phyloP scores from a whole-genome alignment of 1,140 invertebrate species.

The Bombus sibiricus region DNA sequence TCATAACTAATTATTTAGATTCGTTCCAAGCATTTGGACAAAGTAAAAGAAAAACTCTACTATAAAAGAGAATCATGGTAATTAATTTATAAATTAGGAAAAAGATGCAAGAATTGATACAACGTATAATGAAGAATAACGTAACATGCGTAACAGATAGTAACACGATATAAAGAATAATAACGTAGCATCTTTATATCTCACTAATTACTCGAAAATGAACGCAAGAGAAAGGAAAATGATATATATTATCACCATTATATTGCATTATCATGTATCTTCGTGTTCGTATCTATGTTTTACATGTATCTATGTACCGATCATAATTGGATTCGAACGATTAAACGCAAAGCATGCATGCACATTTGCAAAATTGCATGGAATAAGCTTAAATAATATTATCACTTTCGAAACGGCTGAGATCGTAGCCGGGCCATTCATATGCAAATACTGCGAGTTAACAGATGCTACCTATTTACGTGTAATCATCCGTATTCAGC shows the following conservation, averaged over 20 bases:
- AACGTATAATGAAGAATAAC: no score
- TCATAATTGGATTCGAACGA: background rate
- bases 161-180: background rate
- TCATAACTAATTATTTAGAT: no score
- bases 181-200: background rate
- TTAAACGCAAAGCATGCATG: background rate
- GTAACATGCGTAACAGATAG: no score
- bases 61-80: no score
- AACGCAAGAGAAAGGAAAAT: background rate
- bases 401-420: conserved; percentile 8
- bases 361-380: background rate
- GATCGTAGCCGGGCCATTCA: conserved; percentile 18
- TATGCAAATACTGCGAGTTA: conserved; percentile 27
- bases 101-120: no score
- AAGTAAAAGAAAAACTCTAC: no score
- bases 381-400: conserved; percentile 22
- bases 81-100: no score
- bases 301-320: background rate
- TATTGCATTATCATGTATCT: background rate
- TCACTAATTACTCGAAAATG: background rate
- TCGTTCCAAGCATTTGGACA: no score
- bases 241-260: background rate
- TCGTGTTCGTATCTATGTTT: background rate
- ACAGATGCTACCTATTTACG: conserved; percentile 20
- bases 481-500: conserved; percentile 37